These are phyloP conservation scores for Zhuqinia jingwanae DNA, from an alignment of 2,888 invertebrate genomes.

Conservation along the genomic window DNA sequence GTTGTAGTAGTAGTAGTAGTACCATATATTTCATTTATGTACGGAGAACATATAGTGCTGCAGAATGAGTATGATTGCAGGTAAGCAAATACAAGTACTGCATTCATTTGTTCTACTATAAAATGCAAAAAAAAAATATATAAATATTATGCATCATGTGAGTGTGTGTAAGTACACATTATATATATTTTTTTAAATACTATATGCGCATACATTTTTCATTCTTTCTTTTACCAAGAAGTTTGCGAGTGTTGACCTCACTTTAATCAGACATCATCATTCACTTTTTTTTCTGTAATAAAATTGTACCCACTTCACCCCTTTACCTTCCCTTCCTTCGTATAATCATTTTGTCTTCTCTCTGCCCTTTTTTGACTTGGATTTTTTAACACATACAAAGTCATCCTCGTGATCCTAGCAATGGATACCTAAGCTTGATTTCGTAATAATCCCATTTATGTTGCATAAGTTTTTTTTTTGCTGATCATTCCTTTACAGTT, in stretches of 20 bases:
- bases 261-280: slow-evolving; percentile 67
- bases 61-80: not conserved
- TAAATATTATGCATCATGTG: too few relatives aligned
- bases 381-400: not conserved
- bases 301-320: slow-evolving; percentile 48
- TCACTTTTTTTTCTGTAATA: not conserved
- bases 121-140: too few relatives aligned
- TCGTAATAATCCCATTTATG: slow-evolving; percentile 42
- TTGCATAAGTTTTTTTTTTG: too few relatives aligned
- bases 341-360: slow-evolving; percentile 3
- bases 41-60: not conserved
- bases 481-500: too few relatives aligned
- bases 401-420: not conserved
- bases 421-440: slow-evolving; percentile 30
- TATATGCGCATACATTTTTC: not conserved
- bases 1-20: not conserved
- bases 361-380: slow-evolving; percentile 28
- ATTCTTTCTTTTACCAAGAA: not conserved
- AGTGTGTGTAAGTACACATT: too few relatives aligned
- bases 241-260: slow-evolving; percentile 70
- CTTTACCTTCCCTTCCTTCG: slow-evolving; percentile 43
- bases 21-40: not conserved
- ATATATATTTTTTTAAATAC: not conserved
- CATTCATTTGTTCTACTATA: not conserved
- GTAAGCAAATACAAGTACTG: not conserved